These are phyloP conservation scores for Sylvietta virens DNA, from an alignment of 2,113 vertebrate species.

Conservation along the genomic window DNA sequence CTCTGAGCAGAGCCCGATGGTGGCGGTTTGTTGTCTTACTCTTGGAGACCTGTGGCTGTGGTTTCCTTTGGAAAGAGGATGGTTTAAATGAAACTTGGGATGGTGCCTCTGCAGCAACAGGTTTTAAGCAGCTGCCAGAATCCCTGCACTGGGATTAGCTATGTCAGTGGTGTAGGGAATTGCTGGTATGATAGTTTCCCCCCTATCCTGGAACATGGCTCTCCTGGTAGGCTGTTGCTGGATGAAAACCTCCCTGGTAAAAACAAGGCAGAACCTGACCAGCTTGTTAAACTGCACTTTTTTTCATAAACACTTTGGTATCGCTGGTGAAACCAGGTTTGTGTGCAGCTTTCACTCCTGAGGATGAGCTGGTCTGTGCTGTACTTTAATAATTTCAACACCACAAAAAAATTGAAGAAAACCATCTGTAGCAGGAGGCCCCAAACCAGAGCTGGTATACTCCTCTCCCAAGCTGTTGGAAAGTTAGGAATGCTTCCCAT, in stretches of 20 bases:
- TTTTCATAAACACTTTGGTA: neutral
- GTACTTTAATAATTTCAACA: neutral
- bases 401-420: neutral
- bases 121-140: neutral
- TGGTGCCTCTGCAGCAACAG: neutral
- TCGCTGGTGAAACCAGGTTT: neutral
- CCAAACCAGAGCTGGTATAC: neutral
- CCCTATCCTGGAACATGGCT: rapidly evolving
- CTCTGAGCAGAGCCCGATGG: neutral
- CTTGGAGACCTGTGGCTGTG: neutral
- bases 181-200: neutral
- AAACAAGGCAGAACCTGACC: slow-evolving; percentile 29
- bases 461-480: neutral
- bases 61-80: neutral
- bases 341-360: neutral
- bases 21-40: neutral
- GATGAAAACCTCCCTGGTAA: neutral
- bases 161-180: neutral
- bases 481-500: neutral
- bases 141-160: neutral
- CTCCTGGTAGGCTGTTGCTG: neutral
- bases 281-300: neutral
- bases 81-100: neutral
- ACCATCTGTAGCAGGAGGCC: neutral
- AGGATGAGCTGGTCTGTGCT: neutral